Conservation (phyloP, 1,140 invertebrate genomes). For the Solenopsis fugax region DNA sequence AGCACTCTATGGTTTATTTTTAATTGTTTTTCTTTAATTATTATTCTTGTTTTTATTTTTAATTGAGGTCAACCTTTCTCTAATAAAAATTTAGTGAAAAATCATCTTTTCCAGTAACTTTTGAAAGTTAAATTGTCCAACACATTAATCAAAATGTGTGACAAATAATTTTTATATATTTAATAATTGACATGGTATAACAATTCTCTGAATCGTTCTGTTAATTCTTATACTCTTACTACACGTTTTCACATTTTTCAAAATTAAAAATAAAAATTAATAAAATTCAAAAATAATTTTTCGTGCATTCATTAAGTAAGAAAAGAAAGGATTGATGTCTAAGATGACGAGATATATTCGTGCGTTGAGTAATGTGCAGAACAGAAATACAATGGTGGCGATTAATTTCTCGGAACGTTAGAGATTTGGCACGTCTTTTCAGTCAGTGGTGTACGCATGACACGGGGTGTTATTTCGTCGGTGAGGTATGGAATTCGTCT, state of each 20-base stretch:
- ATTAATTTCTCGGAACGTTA: constrained; percentile 43
- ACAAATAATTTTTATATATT: constrained; percentile 3
- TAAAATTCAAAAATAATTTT: neutral
- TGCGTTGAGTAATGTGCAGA: neutral
- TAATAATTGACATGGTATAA: neutral
- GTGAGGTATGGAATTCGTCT: constrained; percentile 14
- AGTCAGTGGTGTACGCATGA: neutral
- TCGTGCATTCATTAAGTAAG: neutral
- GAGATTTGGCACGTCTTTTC: constrained; percentile 34
- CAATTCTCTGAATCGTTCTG: neutral
- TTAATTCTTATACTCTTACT: neutral
- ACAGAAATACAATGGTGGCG: neutral
- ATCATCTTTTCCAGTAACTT: neutral
- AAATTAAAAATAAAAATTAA: neutral
- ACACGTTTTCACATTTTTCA: neutral
- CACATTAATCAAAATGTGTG: neutral
- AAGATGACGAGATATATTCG: neutral
- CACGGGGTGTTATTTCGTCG: constrained; percentile 28
- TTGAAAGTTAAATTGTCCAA: neutral
- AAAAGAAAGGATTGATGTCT: neutral
- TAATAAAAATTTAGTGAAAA: neutral
- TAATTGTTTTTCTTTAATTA: no score
- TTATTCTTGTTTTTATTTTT: no score
- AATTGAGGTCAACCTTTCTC: neutral
- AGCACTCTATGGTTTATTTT: no score